phyloP scores from a whole-genome alignment of 2,888 invertebrate genomes.

The Suillia variegata region DNA sequence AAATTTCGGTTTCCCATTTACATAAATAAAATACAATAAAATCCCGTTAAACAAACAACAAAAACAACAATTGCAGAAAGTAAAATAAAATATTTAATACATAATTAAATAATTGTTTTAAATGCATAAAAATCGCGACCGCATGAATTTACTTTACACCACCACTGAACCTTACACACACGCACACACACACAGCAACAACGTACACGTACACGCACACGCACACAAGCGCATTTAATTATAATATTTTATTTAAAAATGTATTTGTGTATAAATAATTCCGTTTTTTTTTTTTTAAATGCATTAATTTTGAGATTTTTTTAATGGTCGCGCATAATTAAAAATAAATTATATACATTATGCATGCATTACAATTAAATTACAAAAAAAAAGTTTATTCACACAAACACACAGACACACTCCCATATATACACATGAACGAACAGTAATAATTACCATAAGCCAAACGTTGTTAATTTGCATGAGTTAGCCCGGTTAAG shows the following conservation, averaged over 20 bases:
- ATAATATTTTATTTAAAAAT: neutral
- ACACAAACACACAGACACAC: neutral
- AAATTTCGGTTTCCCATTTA: too few relatives aligned
- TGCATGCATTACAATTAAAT: too few relatives aligned
- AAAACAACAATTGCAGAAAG: too few relatives aligned
- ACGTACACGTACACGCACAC: neutral
- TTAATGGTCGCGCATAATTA: too few relatives aligned
- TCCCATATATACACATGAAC: neutral
- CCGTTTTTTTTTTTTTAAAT: neutral
- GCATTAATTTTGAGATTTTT: too few relatives aligned
- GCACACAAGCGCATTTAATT: neutral
- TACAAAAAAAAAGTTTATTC: neutral
- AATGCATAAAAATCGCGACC: too few relatives aligned
- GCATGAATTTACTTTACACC: neutral
- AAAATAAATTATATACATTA: too few relatives aligned
- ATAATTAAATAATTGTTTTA: too few relatives aligned
- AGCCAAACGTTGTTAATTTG: neutral
- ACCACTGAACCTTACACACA: too few relatives aligned
- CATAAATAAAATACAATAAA: too few relatives aligned
- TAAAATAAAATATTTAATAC: too few relatives aligned
- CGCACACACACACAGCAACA: neutral
- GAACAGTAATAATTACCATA: neutral
- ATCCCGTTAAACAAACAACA: slow-evolving; percentile 4
- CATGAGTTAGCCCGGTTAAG: neutral
- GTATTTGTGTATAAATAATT: neutral